These are phyloP conservation scores for Amphiura filiformis DNA, from an alignment of 35 echinoderm and acorn worm species.

Conservation along the genomic window DNA sequence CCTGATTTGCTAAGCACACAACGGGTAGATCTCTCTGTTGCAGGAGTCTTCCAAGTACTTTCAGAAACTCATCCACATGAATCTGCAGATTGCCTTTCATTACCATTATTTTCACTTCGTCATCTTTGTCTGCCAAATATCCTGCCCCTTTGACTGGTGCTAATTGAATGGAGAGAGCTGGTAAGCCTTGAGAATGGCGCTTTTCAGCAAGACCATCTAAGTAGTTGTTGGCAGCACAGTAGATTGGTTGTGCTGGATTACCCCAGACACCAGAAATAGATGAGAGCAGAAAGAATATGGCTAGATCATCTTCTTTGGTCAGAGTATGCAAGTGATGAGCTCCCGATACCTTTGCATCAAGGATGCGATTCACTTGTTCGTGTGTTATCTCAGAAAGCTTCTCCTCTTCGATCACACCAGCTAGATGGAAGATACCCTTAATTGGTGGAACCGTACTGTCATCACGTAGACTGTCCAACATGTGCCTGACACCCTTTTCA, in stretches of 20 bases:
- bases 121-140: slow-evolving; percentile 39
- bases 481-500: neutral
- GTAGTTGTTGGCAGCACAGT: slow-evolving; percentile 45
- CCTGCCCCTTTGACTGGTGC: slow-evolving; percentile 46
- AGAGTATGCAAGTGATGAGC: slow-evolving; percentile 43
- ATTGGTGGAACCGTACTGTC: slow-evolving; percentile 25
- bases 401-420: slow-evolving; percentile 47
- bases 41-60: slow-evolving; percentile 60
- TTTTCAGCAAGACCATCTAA: slow-evolving; percentile 48
- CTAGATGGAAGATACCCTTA: slow-evolving; percentile 67
- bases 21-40: slow-evolving; percentile 31
- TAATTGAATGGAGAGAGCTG: slow-evolving; percentile 78
- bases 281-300: slow-evolving; percentile 60
- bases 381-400: slow-evolving; percentile 13
- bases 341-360: slow-evolving; percentile 39
- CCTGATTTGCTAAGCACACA: slow-evolving; percentile 61
- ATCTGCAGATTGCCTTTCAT: slow-evolving; percentile 42
- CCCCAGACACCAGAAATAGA: slow-evolving; percentile 65
- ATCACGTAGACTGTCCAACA: slow-evolving; percentile 24
- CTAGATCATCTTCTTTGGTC: slow-evolving; percentile 57
- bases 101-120: slow-evolving; percentile 3
- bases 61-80: slow-evolving; percentile 80
- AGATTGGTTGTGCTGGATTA: slow-evolving; percentile 42
- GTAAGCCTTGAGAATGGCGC: slow-evolving; percentile 48
- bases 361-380: slow-evolving; percentile 25